phyloP scores from a whole-genome alignment of 2,113 vertebrate species.

The Otocyon megalotis region DNA sequence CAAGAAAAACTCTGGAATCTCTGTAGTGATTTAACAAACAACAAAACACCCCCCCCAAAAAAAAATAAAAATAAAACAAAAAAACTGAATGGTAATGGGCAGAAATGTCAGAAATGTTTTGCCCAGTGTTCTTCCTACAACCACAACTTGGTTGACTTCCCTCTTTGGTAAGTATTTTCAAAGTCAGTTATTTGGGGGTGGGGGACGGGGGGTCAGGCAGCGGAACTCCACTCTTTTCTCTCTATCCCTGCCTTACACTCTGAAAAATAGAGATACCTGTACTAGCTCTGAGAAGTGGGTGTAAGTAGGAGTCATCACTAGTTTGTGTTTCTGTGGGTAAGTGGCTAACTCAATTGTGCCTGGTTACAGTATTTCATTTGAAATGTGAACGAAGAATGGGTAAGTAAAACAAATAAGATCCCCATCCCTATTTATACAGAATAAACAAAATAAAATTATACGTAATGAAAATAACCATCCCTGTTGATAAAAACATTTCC shows the following conservation, averaged over 20 bases:
- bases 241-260: neutral
- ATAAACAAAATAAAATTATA: neutral
- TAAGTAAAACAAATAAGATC: constrained; percentile 9
- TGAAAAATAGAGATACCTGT: neutral
- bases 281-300: neutral
- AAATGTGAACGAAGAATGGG: neutral
- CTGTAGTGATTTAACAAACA: neutral
- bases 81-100: neutral
- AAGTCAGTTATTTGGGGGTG: neutral
- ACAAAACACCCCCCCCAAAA: neutral
- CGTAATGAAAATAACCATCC: neutral
- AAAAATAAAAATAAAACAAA: neutral
- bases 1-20: constrained; percentile 37
- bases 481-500: neutral
- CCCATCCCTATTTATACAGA: neutral
- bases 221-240: neutral
- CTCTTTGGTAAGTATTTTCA: constrained; percentile 40
- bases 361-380: neutral
- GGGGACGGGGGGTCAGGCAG: accelerated
- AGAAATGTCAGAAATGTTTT: neutral
- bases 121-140: neutral
- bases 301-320: neutral
- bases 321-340: neutral
- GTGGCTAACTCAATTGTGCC: neutral
- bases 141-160: neutral